Evolutionary conservation across 2,888 invertebrate species (phyloP).

Genomic region (Drosophila putrida): DNA sequence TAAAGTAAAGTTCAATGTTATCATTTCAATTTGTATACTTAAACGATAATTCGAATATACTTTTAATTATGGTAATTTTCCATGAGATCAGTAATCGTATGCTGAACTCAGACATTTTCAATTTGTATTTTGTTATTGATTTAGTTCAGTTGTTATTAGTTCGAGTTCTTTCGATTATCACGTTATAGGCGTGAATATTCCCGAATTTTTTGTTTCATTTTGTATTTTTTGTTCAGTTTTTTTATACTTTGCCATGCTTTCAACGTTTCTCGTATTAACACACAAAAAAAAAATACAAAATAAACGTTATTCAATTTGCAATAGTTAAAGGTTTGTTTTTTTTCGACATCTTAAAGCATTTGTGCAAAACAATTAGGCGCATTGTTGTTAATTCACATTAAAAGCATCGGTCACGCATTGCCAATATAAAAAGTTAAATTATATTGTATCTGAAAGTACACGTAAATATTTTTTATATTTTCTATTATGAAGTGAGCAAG

Average conservation of each 20-base stretch:
- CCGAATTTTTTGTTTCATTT: conserved; percentile 17
- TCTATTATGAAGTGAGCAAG: conserved; percentile 50
- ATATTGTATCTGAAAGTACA: conserved; percentile 53
- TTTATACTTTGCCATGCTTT: conserved; percentile 72
- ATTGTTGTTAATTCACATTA: conserved; percentile 71
- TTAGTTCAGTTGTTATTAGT: conserved; percentile 25
- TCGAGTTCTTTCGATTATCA: conserved; percentile 34
- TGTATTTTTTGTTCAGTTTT: conserved; percentile 5
- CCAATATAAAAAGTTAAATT: conserved; percentile 49
- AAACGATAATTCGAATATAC: background rate
- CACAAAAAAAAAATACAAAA: conserved; percentile 62
- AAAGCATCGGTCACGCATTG: conserved; percentile 81
- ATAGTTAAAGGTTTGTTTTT: conserved; percentile 66
- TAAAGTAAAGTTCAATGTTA: conserved; percentile 41
- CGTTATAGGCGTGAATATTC: conserved; percentile 43
- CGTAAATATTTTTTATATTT: conserved; percentile 41
- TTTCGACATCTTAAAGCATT: conserved; percentile 58
- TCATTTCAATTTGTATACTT: conserved; percentile 24
- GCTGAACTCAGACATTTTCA: conserved; percentile 5
- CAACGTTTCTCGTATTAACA: conserved; percentile 62
- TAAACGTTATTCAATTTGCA: conserved; percentile 64
- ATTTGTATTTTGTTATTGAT: conserved; percentile 26
- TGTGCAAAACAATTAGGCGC: conserved; percentile 59
- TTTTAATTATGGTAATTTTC: conserved; percentile 6
- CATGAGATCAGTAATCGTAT: conserved; percentile 18